phyloP scores from a whole-genome alignment of 2,113 vertebrate genomes.

The Candoia aspera region DNA sequence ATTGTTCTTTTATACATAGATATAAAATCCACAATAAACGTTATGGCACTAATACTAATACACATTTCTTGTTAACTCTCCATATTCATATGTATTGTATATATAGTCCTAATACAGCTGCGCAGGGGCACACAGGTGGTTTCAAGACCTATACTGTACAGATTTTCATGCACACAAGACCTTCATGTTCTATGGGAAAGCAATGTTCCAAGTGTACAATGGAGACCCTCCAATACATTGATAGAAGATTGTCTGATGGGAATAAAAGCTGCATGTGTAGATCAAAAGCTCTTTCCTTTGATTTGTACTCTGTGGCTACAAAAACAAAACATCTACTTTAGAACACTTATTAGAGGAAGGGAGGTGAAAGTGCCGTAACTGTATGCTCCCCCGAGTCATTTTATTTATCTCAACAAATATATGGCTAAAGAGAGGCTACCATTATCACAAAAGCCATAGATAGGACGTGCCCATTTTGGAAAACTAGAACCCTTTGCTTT shows the following conservation, averaged over 20 bases:
- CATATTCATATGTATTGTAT: not conserved
- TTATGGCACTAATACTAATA: not conserved
- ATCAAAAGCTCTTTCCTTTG: not conserved
- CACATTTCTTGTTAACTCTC: not conserved
- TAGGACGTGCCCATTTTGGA: not conserved
- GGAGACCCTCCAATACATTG: too few species aligned
- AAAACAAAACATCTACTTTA: not conserved
- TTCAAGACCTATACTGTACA: not conserved
- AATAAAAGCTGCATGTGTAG: not conserved
- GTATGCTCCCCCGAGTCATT: not conserved
- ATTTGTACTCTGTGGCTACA: not conserved
- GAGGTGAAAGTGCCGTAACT: not conserved
- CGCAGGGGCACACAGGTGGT: not conserved
- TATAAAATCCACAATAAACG: not conserved
- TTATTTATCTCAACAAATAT: not conserved
- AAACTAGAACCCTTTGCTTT: constrained; percentile 14
- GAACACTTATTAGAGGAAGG: not conserved
- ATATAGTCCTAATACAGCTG: not conserved
- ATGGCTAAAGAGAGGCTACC: not conserved
- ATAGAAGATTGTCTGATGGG: not conserved
- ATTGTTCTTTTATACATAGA: not conserved
- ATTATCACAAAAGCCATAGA: not conserved
- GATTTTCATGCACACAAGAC: not conserved
- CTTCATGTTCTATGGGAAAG: not conserved
- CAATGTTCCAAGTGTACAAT: not conserved